Conservation (phyloP, 2,888 invertebrate species). For the Drosophila kanekoi region DNA sequence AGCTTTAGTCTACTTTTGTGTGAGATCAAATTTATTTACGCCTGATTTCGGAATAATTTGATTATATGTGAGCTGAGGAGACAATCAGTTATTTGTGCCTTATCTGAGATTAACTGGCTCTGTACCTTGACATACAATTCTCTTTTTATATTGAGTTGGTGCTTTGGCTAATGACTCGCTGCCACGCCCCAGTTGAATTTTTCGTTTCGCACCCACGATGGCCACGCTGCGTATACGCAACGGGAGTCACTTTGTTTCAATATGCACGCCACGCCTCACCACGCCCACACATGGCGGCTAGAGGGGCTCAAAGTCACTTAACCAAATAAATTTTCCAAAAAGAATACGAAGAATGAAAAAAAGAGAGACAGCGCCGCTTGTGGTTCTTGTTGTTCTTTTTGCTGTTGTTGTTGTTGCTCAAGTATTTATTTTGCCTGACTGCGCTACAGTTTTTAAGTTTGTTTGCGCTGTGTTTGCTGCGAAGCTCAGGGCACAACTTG, state of each 20-base stretch:
- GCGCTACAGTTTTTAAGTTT: conserved; percentile 80
- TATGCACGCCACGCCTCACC: conserved; percentile 62
- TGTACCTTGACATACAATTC: conserved; percentile 24
- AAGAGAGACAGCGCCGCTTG: conserved; percentile 16
- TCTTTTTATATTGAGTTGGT: conserved; percentile 43
- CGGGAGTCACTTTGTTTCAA: conserved; percentile 72
- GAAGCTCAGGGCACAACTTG: conserved; percentile 68
- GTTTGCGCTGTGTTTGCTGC: conserved; percentile 73
- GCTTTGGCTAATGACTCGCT: conserved; percentile 62
- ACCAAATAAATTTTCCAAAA: conserved; percentile 71
- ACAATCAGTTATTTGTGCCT: conserved; percentile 48
- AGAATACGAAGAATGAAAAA: conserved; percentile 5
- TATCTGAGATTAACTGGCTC: conserved; percentile 36
- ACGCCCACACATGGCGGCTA: conserved; percentile 33
- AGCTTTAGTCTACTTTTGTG: neutral
- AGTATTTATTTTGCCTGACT: conserved; percentile 79
- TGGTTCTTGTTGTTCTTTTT: conserved; percentile 19
- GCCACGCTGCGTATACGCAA: conserved; percentile 69
- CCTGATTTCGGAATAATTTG: conserved; percentile 6
- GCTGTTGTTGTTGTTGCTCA: conserved; percentile 49
- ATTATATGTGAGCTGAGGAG: conserved; percentile 20
- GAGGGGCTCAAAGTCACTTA: conserved; percentile 69
- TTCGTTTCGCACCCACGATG: conserved; percentile 4
- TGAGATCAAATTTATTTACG: neutral
- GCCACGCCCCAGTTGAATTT: conserved; percentile 29